Evolutionary conservation across 2,888 invertebrate species (phyloP), one percentile per base, ranked within the genome.

Genomic region (Chirona hameri): DNA sequence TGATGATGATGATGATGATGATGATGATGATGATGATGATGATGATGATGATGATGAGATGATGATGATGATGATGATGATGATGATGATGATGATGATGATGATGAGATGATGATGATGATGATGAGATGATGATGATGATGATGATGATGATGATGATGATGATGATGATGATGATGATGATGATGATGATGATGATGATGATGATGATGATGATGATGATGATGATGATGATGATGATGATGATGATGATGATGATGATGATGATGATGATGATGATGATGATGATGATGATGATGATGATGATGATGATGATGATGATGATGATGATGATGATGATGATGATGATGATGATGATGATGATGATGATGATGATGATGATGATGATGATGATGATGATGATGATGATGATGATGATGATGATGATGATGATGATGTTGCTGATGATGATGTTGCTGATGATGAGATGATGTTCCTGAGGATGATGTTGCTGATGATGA

Each of bases 81-180:
- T n/a, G n/a, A n/a, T n/a, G n/a, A n/a, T n/a, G n/a, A n/a, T n/a
- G n/a, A n/a, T n/a, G n/a, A n/a, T n/a, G n/a, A n/a, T n/a, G n/a
- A n/a, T n/a, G n/a, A n/a, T n/a, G n/a, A n/a, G n/a, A n/a, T n/a
- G n/a, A n/a, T n/a, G n/a, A n/a, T n/a, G n/a, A n/a, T n/a, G n/a
- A n/a, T n/a, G n/a, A n/a, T n/a, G n/a, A n/a, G n/a, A n/a, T n/a
- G n/a, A n/a, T n/a, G n/a, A n/a, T n/a, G n/a, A n/a, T n/a, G n/a
- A n/a, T n/a, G n/a, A n/a, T n/a, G n/a, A n/a, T n/a, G n/a, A n/a
- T n/a, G n/a, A 29, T 80, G 80, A n/a, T 80, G 31, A 80, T 31
- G 80, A 80, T 80, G 80, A n/a, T 80, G 80, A n/a, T 80, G 80
- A 12, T 80, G n/a, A 46, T 80, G 27, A 80, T 80, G 80, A 80